Evolutionary conservation across 2,113 vertebrate species (phyloP).

Genomic region (Fulmarus glacialis): DNA sequence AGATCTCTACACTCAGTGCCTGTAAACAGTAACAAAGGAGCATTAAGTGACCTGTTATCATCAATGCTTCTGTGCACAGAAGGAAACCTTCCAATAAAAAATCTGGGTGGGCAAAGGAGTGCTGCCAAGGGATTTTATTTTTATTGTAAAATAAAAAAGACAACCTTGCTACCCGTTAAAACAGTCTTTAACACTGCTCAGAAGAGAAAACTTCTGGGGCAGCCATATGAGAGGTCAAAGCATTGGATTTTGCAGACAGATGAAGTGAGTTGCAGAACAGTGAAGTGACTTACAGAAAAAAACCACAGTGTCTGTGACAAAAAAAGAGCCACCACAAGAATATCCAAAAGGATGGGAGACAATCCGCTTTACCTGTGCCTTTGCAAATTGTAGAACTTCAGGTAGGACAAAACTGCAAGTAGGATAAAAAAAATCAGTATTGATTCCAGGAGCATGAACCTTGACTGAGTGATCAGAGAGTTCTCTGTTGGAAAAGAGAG

Average conservation of each 20-base stretch:
- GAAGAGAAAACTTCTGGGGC: neutral
- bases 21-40: neutral
- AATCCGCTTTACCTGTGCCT: constrained; percentile 73
- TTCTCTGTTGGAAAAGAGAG: constrained; percentile 80
- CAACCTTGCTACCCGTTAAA: neutral
- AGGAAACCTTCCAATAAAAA: neutral
- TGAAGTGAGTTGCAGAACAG: neutral
- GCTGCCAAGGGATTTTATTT: neutral
- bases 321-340: neutral
- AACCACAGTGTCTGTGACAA: neutral
- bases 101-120: neutral
- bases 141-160: neutral
- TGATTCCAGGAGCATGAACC: constrained; percentile 93
- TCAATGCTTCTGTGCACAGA: neutral
- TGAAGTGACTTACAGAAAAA: neutral
- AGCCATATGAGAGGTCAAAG: neutral
- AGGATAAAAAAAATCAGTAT: constrained; percentile 91
- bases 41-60: neutral
- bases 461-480: constrained; percentile 90
- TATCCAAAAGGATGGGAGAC: neutral
- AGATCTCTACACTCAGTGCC: neutral
- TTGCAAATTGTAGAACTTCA: constrained; percentile 85
- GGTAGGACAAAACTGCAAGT: constrained; percentile 85
- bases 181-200: neutral
- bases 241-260: neutral